phyloP scores from a whole-genome alignment of 1,140 invertebrate genomes.

The Drosophila setifemur region DNA sequence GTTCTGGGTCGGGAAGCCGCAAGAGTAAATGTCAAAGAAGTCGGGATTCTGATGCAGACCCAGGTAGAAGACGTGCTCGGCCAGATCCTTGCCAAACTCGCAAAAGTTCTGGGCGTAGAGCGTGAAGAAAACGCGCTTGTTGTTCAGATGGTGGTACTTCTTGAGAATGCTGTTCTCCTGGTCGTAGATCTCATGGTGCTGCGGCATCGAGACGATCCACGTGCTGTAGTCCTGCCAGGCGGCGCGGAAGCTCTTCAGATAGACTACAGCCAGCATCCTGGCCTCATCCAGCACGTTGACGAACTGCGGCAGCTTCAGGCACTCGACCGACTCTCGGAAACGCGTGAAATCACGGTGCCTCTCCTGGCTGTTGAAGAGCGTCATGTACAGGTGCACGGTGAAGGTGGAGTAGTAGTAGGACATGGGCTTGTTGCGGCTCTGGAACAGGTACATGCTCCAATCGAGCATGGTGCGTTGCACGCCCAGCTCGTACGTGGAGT shows the following conservation, averaged over 20 bases:
- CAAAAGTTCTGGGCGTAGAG: slow-evolving; percentile 78
- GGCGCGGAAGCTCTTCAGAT: slow-evolving; percentile 70
- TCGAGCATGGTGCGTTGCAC: slow-evolving; percentile 70
- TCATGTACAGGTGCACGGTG: slow-evolving; percentile 75
- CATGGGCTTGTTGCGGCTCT: slow-evolving; percentile 76
- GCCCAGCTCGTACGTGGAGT: slow-evolving; percentile 70
- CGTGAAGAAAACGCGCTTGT: slow-evolving; percentile 70
- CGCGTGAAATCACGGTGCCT: slow-evolving; percentile 49
- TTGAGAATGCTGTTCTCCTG: slow-evolving; percentile 62
- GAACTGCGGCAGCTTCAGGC: slow-evolving; percentile 69
- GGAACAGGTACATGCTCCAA: slow-evolving; percentile 73
- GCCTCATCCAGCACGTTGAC: slow-evolving; percentile 75
- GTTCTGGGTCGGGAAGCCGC: slow-evolving; percentile 54
- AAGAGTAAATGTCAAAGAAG: slow-evolving; percentile 63
- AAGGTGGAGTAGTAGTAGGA: slow-evolving; percentile 75
- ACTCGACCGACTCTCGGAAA: slow-evolving; percentile 63
- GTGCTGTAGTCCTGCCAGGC: slow-evolving; percentile 65
- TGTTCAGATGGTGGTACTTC: slow-evolving; percentile 54
- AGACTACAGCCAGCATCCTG: slow-evolving; percentile 67
- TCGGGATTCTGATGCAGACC: slow-evolving; percentile 70
- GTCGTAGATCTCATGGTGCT: slow-evolving; percentile 55
- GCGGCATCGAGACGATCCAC: slow-evolving; percentile 32
- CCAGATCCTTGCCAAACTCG: slow-evolving; percentile 74
- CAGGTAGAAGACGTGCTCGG: slow-evolving; percentile 70
- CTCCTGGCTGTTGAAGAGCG: slow-evolving; percentile 64